These are phyloP conservation scores for Tringa solitaria DNA, from an alignment of 2,113 vertebrate species.

Conservation along the genomic window DNA sequence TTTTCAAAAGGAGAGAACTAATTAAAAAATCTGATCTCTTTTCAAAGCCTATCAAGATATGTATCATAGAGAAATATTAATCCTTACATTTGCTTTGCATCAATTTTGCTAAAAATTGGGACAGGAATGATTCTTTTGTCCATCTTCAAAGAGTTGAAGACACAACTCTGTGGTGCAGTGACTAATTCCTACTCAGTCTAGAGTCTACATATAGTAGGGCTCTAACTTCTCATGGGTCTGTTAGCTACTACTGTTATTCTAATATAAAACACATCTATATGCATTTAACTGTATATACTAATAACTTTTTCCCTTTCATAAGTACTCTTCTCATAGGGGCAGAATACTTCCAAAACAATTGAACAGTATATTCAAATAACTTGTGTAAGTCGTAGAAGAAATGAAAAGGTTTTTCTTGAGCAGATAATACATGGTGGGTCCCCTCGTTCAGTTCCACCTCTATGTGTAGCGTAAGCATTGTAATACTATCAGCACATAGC, in stretches of 20 bases:
- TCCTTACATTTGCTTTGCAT: not conserved
- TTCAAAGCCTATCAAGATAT: not conserved
- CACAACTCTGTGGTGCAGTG: not conserved
- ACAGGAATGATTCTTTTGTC: not conserved
- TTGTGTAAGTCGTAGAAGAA: not conserved
- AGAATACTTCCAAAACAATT: not conserved
- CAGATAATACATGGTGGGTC: not conserved
- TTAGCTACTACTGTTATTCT: not conserved
- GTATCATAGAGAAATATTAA: not conserved
- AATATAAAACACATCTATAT: not conserved
- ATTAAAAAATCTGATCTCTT: not conserved
- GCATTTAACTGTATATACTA: not conserved
- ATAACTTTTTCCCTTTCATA: not conserved
- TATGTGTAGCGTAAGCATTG: not conserved
- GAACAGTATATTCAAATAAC: not conserved
- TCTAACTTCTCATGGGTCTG: not conserved
- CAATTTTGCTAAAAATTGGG: not conserved
- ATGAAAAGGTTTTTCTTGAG: not conserved
- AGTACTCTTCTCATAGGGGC: not conserved
- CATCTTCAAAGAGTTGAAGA: not conserved
- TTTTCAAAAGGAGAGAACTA: not conserved
- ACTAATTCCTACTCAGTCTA: not conserved
- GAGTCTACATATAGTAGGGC: too few relatives aligned
- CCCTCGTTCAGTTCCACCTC: rapidly evolving
- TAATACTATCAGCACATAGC: not conserved